A percentile compares a stretch with the other conserved stretches of the same genome.
Conservation (phyloP, 2,113 vertebrate genomes). For the Otis tarda region DNA sequence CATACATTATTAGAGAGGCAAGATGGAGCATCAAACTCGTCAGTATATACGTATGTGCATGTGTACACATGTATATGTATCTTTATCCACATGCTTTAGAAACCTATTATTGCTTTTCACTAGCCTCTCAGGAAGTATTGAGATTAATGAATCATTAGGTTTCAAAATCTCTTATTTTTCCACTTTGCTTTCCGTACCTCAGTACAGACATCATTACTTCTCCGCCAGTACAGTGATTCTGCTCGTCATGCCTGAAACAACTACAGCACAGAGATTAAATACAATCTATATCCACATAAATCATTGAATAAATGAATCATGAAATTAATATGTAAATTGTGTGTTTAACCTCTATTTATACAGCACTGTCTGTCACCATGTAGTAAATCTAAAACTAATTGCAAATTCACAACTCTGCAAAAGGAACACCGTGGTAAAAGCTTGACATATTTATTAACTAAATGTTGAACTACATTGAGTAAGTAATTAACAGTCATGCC, state of each 20-base stretch:
- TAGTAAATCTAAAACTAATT: constrained; percentile 94
- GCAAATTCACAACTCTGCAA: constrained; percentile 85
- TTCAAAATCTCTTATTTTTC: constrained; percentile 52
- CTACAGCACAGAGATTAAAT: constrained; percentile 84
- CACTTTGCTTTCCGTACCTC: constrained; percentile 46
- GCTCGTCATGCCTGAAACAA: constrained; percentile 81
- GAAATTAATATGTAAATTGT: constrained; percentile 97
- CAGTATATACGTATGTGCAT: background rate
- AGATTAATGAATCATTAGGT: constrained; percentile 59
- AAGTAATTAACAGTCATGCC: constrained; percentile 86
- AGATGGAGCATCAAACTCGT: background rate
- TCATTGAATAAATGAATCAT: constrained; percentile 94
- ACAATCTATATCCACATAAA: constrained; percentile 91
- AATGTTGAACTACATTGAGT: constrained; percentile 87
- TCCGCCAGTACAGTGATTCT: constrained; percentile 63
- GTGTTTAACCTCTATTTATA: constrained; percentile 94
- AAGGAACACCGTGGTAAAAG: constrained; percentile 84
- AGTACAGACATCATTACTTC: constrained; percentile 75
- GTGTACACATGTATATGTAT: background rate
- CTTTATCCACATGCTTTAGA: constrained; percentile 2
- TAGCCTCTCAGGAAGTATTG: constrained; percentile 37
- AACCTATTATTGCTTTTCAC: constrained; percentile 40
- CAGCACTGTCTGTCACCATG: constrained; percentile 87
- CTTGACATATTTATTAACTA: constrained; percentile 93
- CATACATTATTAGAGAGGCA: background rate